Percentiles rank a stretch among this genome's conserved stretches.
Conservation (phyloP, 1,140 invertebrate species). For the Drosophila triauraria region DNA sequence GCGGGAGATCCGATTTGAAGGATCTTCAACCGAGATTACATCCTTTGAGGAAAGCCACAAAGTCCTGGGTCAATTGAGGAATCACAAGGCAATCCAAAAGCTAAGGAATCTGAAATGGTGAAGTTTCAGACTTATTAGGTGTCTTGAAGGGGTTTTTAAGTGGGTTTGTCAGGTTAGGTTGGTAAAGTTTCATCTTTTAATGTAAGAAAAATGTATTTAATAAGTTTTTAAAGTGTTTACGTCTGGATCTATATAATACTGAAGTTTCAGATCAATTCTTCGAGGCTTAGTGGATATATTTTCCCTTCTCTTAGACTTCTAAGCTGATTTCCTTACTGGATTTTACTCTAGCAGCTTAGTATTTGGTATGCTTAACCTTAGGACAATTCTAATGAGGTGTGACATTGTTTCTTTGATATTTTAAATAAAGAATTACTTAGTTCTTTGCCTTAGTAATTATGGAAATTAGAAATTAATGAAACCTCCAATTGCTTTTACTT, state of each 20-base stretch:
- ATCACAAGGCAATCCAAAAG: too few species aligned
- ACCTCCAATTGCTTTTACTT: background rate
- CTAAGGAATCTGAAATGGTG: too few species aligned
- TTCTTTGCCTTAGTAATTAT: too few species aligned
- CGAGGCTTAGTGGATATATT: background rate
- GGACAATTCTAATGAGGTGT: too few species aligned
- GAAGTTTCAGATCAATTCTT: background rate
- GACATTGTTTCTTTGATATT: too few species aligned
- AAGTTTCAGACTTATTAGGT: background rate
- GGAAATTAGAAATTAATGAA: background rate
- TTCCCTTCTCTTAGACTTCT: background rate
- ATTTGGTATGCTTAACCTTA: too few species aligned
- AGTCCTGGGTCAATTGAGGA: background rate
- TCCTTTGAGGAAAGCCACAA: too few species aligned
- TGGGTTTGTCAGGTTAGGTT: too few species aligned
- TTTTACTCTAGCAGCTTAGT: too few species aligned
- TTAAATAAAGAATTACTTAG: too few species aligned
- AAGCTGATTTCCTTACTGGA: background rate
- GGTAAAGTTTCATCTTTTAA: background rate
- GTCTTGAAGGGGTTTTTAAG: background rate
- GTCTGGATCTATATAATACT: background rate
- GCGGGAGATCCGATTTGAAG: constrained; percentile 18
- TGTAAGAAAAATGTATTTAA: background rate
- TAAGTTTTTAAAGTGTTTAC: background rate
- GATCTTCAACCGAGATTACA: background rate